A percentile compares a stretch with the other conserved stretches of the same genome.
These are phyloP conservation scores for Cataglyphis albicans DNA, from an alignment of 2,888 invertebrate genomes.

Conservation along the genomic window DNA sequence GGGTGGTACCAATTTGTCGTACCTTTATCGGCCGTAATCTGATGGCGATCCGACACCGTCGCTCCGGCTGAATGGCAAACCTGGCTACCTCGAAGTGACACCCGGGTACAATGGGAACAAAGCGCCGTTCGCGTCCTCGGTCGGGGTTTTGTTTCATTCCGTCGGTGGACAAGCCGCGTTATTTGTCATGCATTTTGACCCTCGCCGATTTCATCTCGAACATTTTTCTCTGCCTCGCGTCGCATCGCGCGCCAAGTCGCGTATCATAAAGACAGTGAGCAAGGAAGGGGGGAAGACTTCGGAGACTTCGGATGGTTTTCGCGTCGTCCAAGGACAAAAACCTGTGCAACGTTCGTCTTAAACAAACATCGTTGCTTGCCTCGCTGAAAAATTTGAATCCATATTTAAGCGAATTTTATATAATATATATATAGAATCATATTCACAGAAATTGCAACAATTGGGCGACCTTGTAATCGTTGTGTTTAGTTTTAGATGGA, in stretches of 20 bases:
- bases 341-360: not conserved
- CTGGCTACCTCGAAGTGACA: constrained; percentile 83
- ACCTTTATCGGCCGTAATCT: constrained; percentile 85
- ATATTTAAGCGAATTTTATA: not conserved
- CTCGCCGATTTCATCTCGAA: constrained; percentile 84
- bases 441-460: not conserved
- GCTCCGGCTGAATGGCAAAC: constrained; percentile 76
- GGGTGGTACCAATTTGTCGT: constrained; percentile 86
- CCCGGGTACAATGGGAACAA: constrained; percentile 85
- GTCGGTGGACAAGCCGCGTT: constrained; percentile 81
- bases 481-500: not conserved
- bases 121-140: constrained; percentile 79
- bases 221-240: constrained; percentile 81
- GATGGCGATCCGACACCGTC: constrained; percentile 85
- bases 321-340: constrained; percentile 53
- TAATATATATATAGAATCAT: not conserved
- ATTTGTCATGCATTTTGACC: constrained; percentile 85
- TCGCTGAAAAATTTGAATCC: not conserved
- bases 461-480: not conserved
- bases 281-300: not conserved
- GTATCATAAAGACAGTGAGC: constrained; percentile 60
- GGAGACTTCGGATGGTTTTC: constrained; percentile 27
- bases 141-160: constrained; percentile 85
- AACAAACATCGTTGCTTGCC: not conserved
- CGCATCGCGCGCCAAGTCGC: constrained; percentile 53